These are phyloP conservation scores for Drosophila siamana DNA, from an alignment of 2,888 invertebrate species.

Conservation along the genomic window DNA sequence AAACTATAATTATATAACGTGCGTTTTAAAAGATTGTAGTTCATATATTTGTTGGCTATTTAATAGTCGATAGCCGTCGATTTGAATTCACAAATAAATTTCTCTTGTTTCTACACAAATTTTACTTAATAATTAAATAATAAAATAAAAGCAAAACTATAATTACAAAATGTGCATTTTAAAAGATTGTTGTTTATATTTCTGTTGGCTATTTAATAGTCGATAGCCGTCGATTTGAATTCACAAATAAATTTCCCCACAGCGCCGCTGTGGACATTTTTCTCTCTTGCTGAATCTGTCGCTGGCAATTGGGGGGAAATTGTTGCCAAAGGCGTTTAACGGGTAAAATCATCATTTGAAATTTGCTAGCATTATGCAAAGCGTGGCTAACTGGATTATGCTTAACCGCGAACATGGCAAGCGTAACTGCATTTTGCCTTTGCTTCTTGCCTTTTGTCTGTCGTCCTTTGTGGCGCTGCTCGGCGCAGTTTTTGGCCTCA, in stretches of 20 bases:
- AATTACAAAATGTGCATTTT: no score
- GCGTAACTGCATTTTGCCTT: slow-evolving; percentile 19
- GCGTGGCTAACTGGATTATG: slow-evolving; percentile 64
- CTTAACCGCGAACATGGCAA: slow-evolving; percentile 7
- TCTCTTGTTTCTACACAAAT: no score
- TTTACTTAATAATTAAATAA: no score
- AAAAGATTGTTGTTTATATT: no score
- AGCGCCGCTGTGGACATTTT: slow-evolving; percentile 27
- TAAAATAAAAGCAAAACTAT: no score
- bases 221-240: not conserved
- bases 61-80: no score
- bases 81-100: no score
- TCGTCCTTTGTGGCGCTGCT: slow-evolving; percentile 16
- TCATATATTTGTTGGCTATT: no score
- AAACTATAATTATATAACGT: no score
- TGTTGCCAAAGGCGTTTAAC: slow-evolving; percentile 36
- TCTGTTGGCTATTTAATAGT: no score
- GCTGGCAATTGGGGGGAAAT: slow-evolving; percentile 47
- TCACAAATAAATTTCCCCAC: not conserved
- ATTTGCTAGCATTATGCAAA: slow-evolving; percentile 71
- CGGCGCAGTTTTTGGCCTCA: not conserved
- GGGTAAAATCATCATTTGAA: slow-evolving; percentile 35
- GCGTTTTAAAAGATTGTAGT: no score
- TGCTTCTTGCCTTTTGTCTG: not conserved
- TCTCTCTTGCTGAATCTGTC: slow-evolving; percentile 63